Base-by-base conservation (phyloP, 2,113 vertebrate species). In the Lagenorhynchus albirostris region DNA sequence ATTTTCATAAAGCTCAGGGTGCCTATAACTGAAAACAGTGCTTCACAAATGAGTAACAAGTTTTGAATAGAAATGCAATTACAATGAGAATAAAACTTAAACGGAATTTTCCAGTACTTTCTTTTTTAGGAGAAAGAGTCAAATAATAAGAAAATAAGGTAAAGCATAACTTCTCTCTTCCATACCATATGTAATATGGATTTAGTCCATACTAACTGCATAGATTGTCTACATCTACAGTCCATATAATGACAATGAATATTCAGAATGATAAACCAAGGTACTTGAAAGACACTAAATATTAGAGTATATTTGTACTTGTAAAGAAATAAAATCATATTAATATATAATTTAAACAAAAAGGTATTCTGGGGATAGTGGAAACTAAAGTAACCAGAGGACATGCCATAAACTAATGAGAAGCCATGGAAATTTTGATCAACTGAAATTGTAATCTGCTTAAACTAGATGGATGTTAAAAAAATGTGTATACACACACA, bases 371-470 rank as follows among this genome's bases (percentile, higher is more conserved):
- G 36, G 2, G 70, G 80, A 92, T 62, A 89, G 33, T 65, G 29
- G 68, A 96, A 97, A 92, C 86, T 50, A 92, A 82, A 88, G 44
- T 71, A 50, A 95, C 65, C 38, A 74, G 29, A 74, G 21, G 50
- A 50, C 38, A 84, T 80, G n/a, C 26, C 21, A 90, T 29, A 92
- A 89, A 86, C 50, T 89, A 94, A 79, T 74, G 55, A 94, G 38
- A 96, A 89, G 41, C 12, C 20, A 58, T 71, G 18, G 53, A 47
- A 82, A 65, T 93, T 91, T 26, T 77, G 68, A 87, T 89, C 44
- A 93, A 62, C 29, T 96, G 55, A 82, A 92, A 86, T 83, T 94
- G 73, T 81, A 94, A 65, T 77, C 29, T 96, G 67, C 36, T 91
- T 91, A 91, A 91, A 65, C 62, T 74, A 33, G 17, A 87, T 70